Conservation (phyloP, 2,113 vertebrate species). For the Puntigrus tetrazona region DNA sequence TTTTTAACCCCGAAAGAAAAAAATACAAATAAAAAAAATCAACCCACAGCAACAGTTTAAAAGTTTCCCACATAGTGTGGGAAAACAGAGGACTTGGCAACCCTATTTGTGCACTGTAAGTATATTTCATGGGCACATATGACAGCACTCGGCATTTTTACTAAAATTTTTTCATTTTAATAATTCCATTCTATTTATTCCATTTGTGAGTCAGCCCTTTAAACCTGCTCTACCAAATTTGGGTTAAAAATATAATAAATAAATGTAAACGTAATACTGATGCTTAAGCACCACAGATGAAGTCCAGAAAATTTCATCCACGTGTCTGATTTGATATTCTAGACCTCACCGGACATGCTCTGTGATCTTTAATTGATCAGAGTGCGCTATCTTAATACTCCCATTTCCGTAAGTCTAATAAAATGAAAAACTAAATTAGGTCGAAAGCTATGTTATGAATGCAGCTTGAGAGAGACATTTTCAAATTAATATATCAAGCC, state of each 20-base stretch:
- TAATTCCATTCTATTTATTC: not conserved
- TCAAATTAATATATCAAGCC: not conserved
- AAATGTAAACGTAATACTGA: not conserved
- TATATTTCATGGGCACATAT: no score
- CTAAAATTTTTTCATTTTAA: not conserved
- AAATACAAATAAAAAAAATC: no score
- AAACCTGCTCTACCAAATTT: not conserved
- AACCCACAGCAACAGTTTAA: no score
- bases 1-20: no score
- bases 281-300: not conserved
- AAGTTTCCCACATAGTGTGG: no score
- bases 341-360: not conserved
- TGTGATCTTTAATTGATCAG: constrained; percentile 43
- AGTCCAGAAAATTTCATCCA: not conserved
- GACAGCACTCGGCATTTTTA: constrained; percentile 4
- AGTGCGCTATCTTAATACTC: constrained; percentile 34
- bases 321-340: constrained; percentile 8
- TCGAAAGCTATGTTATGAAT: constrained; percentile 24
- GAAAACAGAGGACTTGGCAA: no score
- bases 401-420: not conserved
- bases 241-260: not conserved
- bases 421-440: constrained; percentile 16
- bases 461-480: constrained; percentile 4
- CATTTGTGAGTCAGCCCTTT: not conserved
- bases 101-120: no score